These are phyloP conservation scores for Poecilus cupreus DNA, from an alignment of 2,888 invertebrate species.

Conservation along the genomic window DNA sequence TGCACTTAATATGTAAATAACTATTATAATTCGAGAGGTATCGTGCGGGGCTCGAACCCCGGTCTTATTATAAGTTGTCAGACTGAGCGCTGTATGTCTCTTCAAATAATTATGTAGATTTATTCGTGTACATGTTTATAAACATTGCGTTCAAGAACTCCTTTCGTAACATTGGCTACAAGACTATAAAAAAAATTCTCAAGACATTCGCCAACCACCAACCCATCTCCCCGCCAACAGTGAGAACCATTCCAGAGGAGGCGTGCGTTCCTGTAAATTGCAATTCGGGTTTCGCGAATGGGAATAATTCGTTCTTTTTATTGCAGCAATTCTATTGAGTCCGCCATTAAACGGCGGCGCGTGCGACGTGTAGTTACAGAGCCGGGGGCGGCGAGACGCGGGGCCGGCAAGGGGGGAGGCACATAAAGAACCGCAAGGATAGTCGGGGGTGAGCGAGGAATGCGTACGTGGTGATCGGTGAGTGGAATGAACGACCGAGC, in stretches of 20 bases:
- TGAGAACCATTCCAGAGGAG: not conserved
- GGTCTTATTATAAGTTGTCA: no score
- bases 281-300: constrained; percentile 49
- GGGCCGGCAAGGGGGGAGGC: not conserved
- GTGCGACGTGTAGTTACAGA: constrained; percentile 39
- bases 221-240: not conserved
- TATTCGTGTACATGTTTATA: no score
- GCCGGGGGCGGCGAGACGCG: not conserved
- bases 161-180: not conserved
- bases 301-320: constrained; percentile 51
- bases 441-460: not conserved
- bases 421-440: constrained; percentile 41
- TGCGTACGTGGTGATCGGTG: constrained; percentile 38
- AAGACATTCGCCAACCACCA: constrained; percentile 7
- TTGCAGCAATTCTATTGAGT: constrained; percentile 51
- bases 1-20: no score
- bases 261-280: constrained; percentile 48
- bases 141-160: not conserved
- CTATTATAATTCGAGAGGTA: no score
- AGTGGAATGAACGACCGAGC: constrained; percentile 30
- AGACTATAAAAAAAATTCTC: constrained; percentile 35
- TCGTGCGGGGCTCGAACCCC: no score
- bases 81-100: no score
- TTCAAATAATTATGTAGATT: no score
- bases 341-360: constrained; percentile 46